Percentiles rank a stretch among this genome's conserved stretches.
Evolutionary conservation across 1,140 invertebrate species (phyloP).

Genomic region (Aphis craccivora): DNA sequence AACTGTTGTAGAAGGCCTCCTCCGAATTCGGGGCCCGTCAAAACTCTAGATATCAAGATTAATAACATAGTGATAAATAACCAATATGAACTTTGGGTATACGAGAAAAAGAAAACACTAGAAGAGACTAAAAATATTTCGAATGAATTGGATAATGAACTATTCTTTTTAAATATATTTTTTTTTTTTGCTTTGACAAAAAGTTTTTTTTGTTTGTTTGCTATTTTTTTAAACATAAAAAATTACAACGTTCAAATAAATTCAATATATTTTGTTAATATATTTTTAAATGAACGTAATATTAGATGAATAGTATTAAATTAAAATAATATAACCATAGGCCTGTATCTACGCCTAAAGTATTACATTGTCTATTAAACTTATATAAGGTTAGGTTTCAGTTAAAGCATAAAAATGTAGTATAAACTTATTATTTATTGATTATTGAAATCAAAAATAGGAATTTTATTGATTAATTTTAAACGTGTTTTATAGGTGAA

Average conservation of each 20-base stretch:
- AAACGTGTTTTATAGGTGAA: not conserved
- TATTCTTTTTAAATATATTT: not conserved
- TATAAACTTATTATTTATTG: too few relatives aligned
- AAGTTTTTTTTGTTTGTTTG: not conserved
- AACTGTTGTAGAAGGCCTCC: slow-evolving; percentile 28
- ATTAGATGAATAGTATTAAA: too few relatives aligned
- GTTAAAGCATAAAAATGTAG: too few relatives aligned
- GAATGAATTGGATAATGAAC: not conserved
- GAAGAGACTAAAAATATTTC: not conserved
- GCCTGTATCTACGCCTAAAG: not conserved
- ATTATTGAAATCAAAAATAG: too few relatives aligned
- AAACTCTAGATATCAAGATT: slow-evolving; percentile 46
- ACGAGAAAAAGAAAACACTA: slow-evolving; percentile 17
- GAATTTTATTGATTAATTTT: too few relatives aligned
- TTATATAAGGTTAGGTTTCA: not conserved
- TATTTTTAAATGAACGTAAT: too few relatives aligned
- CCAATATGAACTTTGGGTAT: slow-evolving; percentile 11
- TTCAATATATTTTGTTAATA: not conserved
- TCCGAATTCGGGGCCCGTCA: slow-evolving; percentile 31
- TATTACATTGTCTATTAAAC: not conserved
- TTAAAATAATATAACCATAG: not conserved
- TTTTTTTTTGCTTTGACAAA: not conserved
- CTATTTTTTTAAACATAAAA: not conserved
- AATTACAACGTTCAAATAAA: not conserved
- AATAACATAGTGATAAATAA: slow-evolving; percentile 53